Evolutionary conservation across 1,140 invertebrate species (phyloP).

Genomic region (Neomicropteryx cornuta): DNA sequence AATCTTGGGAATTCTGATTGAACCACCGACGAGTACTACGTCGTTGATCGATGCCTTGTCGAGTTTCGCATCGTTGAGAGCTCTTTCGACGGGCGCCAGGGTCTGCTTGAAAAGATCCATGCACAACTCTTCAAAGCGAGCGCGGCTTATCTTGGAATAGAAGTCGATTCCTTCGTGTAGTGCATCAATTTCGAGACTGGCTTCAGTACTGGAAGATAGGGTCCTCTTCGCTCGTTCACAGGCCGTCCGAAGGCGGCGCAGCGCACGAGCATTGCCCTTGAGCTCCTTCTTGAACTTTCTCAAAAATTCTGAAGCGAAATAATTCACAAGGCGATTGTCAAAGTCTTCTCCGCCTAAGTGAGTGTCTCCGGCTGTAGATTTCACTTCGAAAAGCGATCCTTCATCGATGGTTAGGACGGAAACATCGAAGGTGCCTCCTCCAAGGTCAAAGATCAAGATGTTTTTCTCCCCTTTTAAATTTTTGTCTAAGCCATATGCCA

Average conservation of each 20-base stretch:
- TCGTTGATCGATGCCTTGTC: constrained; percentile 57
- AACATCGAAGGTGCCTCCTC: constrained; percentile 74
- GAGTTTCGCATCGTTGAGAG: constrained; percentile 61
- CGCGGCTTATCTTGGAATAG: constrained; percentile 74
- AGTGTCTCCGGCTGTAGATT: constrained; percentile 66
- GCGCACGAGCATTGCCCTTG: constrained; percentile 57
- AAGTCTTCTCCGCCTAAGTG: constrained; percentile 68
- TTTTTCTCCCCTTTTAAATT: constrained; percentile 71
- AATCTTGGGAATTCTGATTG: constrained; percentile 54
- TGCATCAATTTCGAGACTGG: constrained; percentile 63
- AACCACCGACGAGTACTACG: constrained; percentile 54
- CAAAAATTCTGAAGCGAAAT: constrained; percentile 70
- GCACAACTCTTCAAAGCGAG: constrained; percentile 78
- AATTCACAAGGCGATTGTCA: constrained; percentile 73
- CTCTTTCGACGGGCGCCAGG: constrained; percentile 59
- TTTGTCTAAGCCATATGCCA: constrained; percentile 78
- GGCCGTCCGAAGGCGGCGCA: constrained; percentile 64
- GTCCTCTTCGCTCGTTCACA: constrained; percentile 62
- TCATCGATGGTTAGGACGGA: constrained; percentile 80
- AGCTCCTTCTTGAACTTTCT: constrained; percentile 75
- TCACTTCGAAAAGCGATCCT: constrained; percentile 70
- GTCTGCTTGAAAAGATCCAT: constrained; percentile 68
- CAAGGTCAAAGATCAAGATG: constrained; percentile 64
- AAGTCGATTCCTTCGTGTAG: constrained; percentile 74
- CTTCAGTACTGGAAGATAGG: constrained; percentile 54